Evolutionary conservation across 2,888 invertebrate genomes (phyloP).

Genomic region (Cylindroiulus punctatus): DNA sequence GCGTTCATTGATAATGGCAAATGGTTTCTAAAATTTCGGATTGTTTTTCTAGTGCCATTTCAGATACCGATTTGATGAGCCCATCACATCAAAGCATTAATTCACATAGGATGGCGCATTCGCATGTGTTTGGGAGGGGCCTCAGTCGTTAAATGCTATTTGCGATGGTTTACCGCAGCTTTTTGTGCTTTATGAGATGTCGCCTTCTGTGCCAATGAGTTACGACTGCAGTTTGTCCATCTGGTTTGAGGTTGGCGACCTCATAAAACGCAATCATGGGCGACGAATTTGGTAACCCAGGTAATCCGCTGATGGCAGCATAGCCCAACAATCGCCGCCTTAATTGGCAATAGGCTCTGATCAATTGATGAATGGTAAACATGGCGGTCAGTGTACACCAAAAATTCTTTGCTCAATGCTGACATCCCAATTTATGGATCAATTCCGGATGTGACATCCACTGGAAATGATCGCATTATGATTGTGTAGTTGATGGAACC

Average conservation of each 20-base stretch:
- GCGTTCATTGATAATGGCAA: not conserved
- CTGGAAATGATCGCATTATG: too few relatives aligned
- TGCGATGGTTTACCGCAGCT: not conserved
- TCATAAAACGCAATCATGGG: not conserved
- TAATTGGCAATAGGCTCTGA: not conserved
- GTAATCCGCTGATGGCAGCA: slow-evolving; percentile 1
- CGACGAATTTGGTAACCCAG: slow-evolving; percentile 22
- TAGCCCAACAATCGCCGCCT: not conserved
- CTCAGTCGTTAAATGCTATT: not conserved
- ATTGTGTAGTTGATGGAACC: too few relatives aligned
- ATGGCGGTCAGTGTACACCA: too few relatives aligned
- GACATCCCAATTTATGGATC: too few relatives aligned
- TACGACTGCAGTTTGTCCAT: not conserved
- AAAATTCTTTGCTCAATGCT: too few relatives aligned
- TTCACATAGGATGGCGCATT: not conserved
- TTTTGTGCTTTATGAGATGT: slow-evolving; percentile 1
- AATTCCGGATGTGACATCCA: too few relatives aligned
- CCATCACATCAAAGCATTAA: not conserved
- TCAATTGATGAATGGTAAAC: too few relatives aligned
- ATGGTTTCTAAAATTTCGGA: too few relatives aligned
- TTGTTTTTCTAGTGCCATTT: not conserved
- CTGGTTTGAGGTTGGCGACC: slow-evolving; percentile 3
- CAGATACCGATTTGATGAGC: not conserved
- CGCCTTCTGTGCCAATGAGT: slow-evolving; percentile 3
- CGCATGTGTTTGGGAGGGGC: slow-evolving; percentile 15